A percentile compares a stretch with the other conserved stretches of the same genome.
These are phyloP conservation scores for Tortrix viridana DNA, from an alignment of 2,888 invertebrate genomes.

Conservation along the genomic window DNA sequence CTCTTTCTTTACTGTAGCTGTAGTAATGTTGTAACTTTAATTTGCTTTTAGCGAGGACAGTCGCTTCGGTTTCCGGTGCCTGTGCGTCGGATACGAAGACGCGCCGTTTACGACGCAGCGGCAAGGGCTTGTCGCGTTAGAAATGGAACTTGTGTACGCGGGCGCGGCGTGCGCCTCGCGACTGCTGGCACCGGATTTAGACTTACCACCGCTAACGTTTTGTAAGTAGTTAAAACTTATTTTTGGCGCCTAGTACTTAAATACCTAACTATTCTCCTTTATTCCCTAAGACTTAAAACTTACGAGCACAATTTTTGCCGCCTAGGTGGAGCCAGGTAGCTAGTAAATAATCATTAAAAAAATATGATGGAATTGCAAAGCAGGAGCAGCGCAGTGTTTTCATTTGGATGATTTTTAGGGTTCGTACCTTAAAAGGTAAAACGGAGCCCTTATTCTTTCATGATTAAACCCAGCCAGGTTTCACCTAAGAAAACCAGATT, in stretches of 20 bases:
- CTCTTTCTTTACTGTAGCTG: background rate
- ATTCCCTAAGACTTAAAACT: too few relatives aligned
- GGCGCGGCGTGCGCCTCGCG: constrained; percentile 96
- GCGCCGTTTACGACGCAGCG: constrained; percentile 73
- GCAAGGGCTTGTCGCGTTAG: constrained; percentile 88
- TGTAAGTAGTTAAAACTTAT: constrained; percentile 53
- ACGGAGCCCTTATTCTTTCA: too few relatives aligned
- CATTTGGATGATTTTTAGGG: too few relatives aligned
- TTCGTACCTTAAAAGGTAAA: too few relatives aligned
- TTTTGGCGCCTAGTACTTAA: background rate
- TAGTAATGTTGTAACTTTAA: background rate
- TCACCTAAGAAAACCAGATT: too few relatives aligned
- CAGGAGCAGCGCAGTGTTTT: too few relatives aligned
- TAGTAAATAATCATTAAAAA: too few relatives aligned
- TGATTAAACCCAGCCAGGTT: too few relatives aligned
- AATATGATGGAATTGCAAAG: too few relatives aligned
- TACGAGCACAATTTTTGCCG: too few relatives aligned
- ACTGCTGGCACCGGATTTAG: constrained; percentile 87
- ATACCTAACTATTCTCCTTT: too few relatives aligned
- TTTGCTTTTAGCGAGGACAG: constrained; percentile 60
- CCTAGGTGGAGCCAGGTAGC: too few relatives aligned
- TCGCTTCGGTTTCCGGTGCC: constrained; percentile 89
- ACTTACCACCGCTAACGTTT: constrained; percentile 66
- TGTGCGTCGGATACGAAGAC: constrained; percentile 93
- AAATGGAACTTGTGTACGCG: constrained; percentile 94